phyloP scores from a whole-genome alignment of 2,888 invertebrate species.

The Hirtodrosophila histrioides region DNA sequence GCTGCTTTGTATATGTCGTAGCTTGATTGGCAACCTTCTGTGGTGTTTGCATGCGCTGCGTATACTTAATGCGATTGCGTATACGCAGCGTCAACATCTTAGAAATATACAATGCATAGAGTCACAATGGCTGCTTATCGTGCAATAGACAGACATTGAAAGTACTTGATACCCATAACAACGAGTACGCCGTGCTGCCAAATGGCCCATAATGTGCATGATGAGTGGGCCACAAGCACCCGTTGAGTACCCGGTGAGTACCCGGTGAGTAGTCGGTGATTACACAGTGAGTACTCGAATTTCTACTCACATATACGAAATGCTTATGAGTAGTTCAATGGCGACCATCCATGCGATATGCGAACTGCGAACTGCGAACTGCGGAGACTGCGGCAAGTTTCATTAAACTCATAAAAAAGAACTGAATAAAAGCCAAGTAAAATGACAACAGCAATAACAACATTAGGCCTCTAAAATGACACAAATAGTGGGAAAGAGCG shows the following conservation, averaged over 20 bases:
- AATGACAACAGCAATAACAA: conserved; percentile 20
- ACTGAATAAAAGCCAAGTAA: conserved; percentile 27
- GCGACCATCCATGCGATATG: conserved; percentile 7
- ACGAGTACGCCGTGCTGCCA: conserved; percentile 10
- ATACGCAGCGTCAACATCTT: conserved; percentile 15
- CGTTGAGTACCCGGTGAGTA: conserved; percentile 14
- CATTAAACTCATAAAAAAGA: conserved; percentile 62
- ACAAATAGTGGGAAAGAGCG: conserved; percentile 10
- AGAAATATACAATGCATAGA: conserved; percentile 25
- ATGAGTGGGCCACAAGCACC: conserved; percentile 19
- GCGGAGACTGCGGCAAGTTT: conserved; percentile 45
- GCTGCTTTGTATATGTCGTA: too few species aligned
- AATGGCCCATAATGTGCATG: conserved; percentile 46
- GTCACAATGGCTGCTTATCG: conserved; percentile 22
- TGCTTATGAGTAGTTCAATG: conserved; percentile 49
- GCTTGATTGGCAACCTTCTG: conserved; percentile 7
- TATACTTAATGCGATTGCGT: conserved; percentile 33
- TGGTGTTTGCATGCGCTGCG: conserved; percentile 3
- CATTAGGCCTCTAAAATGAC: conserved; percentile 38
- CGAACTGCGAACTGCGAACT: too few species aligned
- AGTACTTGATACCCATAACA: conserved; percentile 18
- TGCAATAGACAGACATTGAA: not conserved
- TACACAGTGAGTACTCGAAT: conserved; percentile 18
- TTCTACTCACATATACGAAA: conserved; percentile 1
- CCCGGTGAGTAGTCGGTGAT: conserved; percentile 12